Conservation (phyloP, 2,113 vertebrate species). For the Apistogramma diplotaenia region DNA sequence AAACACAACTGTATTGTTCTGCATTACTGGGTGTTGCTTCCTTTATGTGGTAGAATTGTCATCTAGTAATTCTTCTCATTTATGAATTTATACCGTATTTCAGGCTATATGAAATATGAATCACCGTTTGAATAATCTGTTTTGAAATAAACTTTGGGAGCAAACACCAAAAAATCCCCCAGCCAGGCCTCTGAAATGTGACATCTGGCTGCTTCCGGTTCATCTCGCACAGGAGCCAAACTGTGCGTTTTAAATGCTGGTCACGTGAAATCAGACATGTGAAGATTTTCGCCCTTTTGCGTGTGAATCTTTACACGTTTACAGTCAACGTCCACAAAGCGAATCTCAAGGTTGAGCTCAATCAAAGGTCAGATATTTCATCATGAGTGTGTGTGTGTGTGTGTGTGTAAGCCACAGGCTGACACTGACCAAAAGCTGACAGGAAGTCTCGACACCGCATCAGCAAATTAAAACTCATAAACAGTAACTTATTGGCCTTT, state of each 20-base stretch:
- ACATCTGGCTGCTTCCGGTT: neutral
- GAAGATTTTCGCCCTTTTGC: neutral
- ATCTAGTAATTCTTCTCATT: neutral
- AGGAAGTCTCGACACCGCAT: neutral
- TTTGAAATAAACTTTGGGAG: too few species aligned
- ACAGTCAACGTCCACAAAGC: neutral
- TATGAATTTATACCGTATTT: neutral
- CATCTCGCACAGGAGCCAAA: neutral
- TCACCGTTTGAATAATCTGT: too few species aligned
- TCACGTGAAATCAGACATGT: neutral
- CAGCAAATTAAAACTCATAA: neutral
- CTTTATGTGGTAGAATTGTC: neutral
- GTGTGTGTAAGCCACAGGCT: neutral
- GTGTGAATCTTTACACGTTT: neutral
- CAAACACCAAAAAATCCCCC: neutral
- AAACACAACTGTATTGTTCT: neutral
- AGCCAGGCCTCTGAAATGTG: neutral
- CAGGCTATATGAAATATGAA: neutral
- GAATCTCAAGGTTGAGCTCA: neutral
- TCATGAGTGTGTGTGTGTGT: neutral
- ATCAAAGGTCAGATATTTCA: neutral
- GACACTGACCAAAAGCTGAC: neutral
- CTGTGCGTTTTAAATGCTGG: neutral
- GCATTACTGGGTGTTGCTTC: neutral
- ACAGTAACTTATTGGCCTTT: neutral